Percentiles rank a stretch among this genome's conserved stretches.
These are phyloP conservation scores for Brachypalpus laphriformis DNA, from an alignment of 2,888 invertebrate species.

Conservation along the genomic window DNA sequence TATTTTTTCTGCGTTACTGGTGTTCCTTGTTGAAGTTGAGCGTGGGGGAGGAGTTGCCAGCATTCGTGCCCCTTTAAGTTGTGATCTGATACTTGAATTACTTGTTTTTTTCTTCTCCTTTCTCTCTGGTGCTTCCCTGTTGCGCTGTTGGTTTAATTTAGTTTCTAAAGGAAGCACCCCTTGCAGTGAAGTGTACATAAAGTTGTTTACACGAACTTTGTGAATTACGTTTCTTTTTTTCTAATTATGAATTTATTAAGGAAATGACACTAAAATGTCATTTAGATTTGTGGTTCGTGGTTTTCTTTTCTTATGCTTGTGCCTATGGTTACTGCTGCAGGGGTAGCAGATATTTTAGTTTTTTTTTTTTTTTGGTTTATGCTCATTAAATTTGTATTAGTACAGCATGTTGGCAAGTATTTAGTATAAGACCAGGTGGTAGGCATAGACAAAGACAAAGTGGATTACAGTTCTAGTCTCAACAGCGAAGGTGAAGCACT, in stretches of 20 bases:
- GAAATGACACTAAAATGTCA: slow-evolving; percentile 29
- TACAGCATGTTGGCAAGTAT: background rate
- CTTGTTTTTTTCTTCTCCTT: background rate
- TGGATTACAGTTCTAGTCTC: too few species aligned
- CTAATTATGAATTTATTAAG: slow-evolving; percentile 52
- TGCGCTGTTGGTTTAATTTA: slow-evolving; percentile 42
- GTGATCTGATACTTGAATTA: slow-evolving; percentile 17
- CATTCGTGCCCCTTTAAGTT: slow-evolving; percentile 5
- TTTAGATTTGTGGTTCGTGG: background rate
- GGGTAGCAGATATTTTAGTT: too few species aligned
- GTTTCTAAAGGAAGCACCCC: slow-evolving; percentile 13
- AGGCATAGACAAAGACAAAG: background rate
- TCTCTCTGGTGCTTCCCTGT: slow-evolving; percentile 11
- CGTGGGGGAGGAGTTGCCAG: background rate
- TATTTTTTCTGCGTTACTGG: slow-evolving; percentile 23
- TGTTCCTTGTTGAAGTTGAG: background rate
- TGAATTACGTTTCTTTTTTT: slow-evolving; percentile 24
- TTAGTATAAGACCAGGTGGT: background rate
- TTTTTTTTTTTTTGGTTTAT: background rate
- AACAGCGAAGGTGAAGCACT: too few species aligned
- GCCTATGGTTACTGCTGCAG: background rate
- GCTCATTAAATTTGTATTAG: background rate
- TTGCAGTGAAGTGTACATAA: slow-evolving; percentile 1
- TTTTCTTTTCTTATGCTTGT: background rate
- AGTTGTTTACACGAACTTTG: slow-evolving; percentile 39